Conservation (phyloP, 2,113 vertebrate genomes). For the Emberiza fucata region DNA sequence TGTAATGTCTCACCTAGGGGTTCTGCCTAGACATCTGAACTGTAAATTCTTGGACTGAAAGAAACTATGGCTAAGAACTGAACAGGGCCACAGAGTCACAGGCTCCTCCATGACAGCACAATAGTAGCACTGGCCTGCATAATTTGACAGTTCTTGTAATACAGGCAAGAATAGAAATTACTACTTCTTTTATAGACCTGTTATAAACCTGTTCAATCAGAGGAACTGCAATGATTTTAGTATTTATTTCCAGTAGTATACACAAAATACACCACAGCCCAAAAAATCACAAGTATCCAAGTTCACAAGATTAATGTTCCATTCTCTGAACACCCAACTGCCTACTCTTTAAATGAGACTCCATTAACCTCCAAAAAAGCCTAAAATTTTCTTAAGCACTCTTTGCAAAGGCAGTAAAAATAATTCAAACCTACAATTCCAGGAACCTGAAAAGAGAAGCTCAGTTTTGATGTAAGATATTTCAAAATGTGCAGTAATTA, state of each 20-base stretch:
- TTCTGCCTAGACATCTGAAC: not conserved
- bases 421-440: not conserved
- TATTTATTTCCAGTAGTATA: not conserved
- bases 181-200: not conserved
- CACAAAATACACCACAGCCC: not conserved
- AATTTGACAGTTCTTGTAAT: not conserved
- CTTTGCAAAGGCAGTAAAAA: not conserved
- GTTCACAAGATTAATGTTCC: not conserved
- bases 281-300: not conserved
- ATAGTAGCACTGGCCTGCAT: not conserved
- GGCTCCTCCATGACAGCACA: not conserved
- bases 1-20: not conserved
- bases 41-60: not conserved
- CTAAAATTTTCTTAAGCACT: not conserved
- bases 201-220: not conserved
- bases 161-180: not conserved
- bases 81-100: not conserved
- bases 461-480: not conserved
- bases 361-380: not conserved
- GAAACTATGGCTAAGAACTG: not conserved
- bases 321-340: not conserved
- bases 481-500: not conserved
- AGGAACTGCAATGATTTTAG: not conserved
- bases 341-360: not conserved
- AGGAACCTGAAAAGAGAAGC: not conserved